Conservation (phyloP, 2,888 invertebrate genomes). For the Ernsta delagoae region DNA sequence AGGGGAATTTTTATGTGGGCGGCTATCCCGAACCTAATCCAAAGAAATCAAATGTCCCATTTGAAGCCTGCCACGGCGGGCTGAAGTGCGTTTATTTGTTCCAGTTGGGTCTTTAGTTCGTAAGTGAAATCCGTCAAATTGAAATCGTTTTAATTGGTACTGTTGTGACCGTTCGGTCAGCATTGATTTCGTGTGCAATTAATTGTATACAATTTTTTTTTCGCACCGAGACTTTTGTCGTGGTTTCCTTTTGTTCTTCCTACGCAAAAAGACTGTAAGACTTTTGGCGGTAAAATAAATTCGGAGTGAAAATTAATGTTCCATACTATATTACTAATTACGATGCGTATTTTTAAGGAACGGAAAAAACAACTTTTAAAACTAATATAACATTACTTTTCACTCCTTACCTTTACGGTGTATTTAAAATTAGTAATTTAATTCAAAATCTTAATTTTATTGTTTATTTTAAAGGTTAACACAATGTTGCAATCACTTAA, state of each 20-base stretch:
- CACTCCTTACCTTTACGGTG: neutral
- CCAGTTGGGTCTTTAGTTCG: constrained; percentile 32
- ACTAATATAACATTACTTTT: constrained; percentile 3
- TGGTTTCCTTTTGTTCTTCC: constrained; percentile 26
- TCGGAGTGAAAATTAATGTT: constrained; percentile 19
- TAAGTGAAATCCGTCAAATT: constrained; percentile 27
- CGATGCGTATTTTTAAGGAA: neutral
- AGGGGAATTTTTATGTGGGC: neutral
- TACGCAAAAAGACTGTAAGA: constrained; percentile 25
- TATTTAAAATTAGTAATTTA: constrained; percentile 5
- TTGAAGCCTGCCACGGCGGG: constrained; percentile 1
- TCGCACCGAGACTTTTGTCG: neutral
- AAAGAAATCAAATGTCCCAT: constrained; percentile 27
- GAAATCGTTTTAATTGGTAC: constrained; percentile 14
- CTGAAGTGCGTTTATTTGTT: constrained; percentile 15
- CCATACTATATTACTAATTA: neutral
- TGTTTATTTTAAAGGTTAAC: constrained; percentile 1
- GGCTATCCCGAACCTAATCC: constrained; percentile 10
- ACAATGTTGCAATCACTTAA: constrained; percentile 21
- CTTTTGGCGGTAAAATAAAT: constrained; percentile 14
- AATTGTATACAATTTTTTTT: constrained; percentile 16
- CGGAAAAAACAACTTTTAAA: neutral
- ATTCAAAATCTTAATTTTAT: neutral
- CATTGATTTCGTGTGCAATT: constrained; percentile 11
- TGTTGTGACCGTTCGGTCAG: constrained; percentile 8